These are phyloP conservation scores for Danio aesculapii DNA, from an alignment of 2,797 vertebrate species.

Conservation along the genomic window DNA sequence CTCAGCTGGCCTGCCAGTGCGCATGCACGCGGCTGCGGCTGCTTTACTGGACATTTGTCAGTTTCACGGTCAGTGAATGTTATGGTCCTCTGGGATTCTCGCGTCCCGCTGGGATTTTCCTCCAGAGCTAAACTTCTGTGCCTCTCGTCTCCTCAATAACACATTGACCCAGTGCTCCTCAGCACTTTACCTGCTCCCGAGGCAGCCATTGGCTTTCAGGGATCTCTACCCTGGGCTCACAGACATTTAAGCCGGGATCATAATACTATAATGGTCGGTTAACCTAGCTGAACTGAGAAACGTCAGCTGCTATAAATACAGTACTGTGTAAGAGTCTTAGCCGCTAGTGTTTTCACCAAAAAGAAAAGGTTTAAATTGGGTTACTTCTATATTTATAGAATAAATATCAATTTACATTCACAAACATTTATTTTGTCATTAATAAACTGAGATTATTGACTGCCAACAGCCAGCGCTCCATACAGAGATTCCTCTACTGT, in stretches of 20 bases:
- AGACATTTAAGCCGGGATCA: background rate
- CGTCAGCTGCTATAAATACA: background rate
- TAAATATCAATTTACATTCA: too few relatives aligned
- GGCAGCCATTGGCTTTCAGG: conserved; percentile 2
- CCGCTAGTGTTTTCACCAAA: too few relatives aligned
- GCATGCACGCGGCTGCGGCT: conserved; percentile 31
- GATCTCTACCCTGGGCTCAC: background rate
- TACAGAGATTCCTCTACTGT: too few relatives aligned
- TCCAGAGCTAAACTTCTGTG: conserved; percentile 8
- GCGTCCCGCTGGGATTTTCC: conserved; percentile 1
- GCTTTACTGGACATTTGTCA: conserved; percentile 55
- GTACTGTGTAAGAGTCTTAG: too few relatives aligned
- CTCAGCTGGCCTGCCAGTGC: conserved; percentile 33
- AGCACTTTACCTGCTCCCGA: conserved; percentile 25
- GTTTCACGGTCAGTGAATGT: conserved; percentile 57
- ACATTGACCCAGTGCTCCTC: conserved; percentile 35
- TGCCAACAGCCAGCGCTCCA: too few relatives aligned
- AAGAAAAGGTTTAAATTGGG: too few relatives aligned
- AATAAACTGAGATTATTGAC: too few relatives aligned
- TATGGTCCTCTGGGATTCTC: conserved; percentile 7
- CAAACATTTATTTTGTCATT: too few relatives aligned
- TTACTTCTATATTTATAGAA: too few relatives aligned
- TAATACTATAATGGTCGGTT: background rate
- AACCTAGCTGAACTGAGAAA: conserved; percentile 17
- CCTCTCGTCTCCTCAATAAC: conserved; percentile 45